A percentile compares a stretch with the other conserved stretches of the same genome.
phyloP scores from a whole-genome alignment of 2,888 invertebrate species.

The Liodrosophila aerea region DNA sequence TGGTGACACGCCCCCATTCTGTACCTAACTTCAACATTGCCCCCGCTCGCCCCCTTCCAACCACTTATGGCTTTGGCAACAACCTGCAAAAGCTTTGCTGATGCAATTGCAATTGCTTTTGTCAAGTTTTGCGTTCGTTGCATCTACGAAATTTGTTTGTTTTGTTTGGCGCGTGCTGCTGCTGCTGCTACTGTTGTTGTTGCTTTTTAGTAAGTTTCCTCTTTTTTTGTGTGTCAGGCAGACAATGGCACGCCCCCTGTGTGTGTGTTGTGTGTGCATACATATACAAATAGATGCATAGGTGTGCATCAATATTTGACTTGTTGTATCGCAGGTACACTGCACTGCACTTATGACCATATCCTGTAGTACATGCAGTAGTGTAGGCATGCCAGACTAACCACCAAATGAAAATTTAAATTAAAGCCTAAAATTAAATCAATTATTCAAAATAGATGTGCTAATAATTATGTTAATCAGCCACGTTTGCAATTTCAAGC shows the following conservation, averaged over 20 bases:
- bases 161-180: conserved; percentile 67
- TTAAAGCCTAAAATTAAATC: no score
- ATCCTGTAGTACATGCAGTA: conserved; percentile 1
- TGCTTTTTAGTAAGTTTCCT: conserved; percentile 40
- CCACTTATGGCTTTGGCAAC: not conserved
- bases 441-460: no score
- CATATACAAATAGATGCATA: no score
- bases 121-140: conserved; percentile 61
- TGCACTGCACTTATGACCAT: conserved; percentile 30
- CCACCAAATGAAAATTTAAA: no score
- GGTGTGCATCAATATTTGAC: conserved; percentile 63
- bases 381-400: not conserved
- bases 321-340: conserved; percentile 50
- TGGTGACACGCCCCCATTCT: conserved; percentile 41
- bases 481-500: no score
- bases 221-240: conserved; percentile 39
- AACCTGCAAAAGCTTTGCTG: conserved; percentile 18
- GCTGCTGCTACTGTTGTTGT: no score
- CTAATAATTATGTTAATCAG: no score
- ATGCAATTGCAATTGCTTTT: conserved; percentile 68
- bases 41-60: conserved; percentile 13
- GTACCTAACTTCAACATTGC: not conserved
- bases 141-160: conserved; percentile 66
- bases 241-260: conserved; percentile 34
- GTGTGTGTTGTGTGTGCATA: conserved; percentile 29